Percentiles rank a stretch among this genome's conserved stretches.
Evolutionary conservation across 2,797 vertebrate genomes (phyloP).

Genomic region (Myotis vivesi): DNA sequence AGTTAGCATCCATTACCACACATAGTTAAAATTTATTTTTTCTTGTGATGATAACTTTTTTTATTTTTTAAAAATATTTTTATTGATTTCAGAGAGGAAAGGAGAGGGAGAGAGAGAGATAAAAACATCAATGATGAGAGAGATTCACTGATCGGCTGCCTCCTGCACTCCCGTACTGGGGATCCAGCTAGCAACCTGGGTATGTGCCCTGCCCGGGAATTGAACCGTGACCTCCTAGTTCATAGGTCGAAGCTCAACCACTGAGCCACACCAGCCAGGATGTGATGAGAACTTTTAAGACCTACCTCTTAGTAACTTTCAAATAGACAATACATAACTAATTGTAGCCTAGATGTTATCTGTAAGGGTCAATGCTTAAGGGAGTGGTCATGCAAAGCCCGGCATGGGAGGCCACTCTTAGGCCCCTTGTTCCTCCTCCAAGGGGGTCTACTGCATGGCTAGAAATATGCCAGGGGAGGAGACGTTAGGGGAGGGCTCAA

Average conservation of each 20-base stretch:
- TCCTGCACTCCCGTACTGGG: too few relatives aligned
- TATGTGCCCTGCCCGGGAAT: too few relatives aligned
- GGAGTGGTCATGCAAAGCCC: background rate
- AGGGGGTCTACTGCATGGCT: background rate
- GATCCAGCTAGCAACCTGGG: too few relatives aligned
- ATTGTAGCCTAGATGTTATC: background rate
- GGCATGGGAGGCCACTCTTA: background rate
- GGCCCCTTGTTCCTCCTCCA: background rate
- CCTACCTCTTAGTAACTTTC: background rate
- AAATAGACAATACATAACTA: background rate
- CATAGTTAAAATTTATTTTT: background rate
- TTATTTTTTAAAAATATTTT: too few relatives aligned
- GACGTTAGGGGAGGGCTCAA: background rate
- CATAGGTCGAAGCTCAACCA: too few relatives aligned
- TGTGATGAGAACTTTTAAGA: background rate
- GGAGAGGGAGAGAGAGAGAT: too few relatives aligned
- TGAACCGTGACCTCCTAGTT: too few relatives aligned
- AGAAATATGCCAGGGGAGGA: background rate
- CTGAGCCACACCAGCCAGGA: too few relatives aligned
- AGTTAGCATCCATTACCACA: background rate
- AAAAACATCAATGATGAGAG: too few relatives aligned
- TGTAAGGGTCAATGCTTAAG: background rate
- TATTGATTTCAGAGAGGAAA: too few relatives aligned
- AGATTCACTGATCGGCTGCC: too few relatives aligned
- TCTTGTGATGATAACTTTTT: background rate